A percentile compares a stretch with the other conserved stretches of the same genome.
phyloP scores from a whole-genome alignment of 2,113 vertebrate species.

The Gulo gulo region DNA sequence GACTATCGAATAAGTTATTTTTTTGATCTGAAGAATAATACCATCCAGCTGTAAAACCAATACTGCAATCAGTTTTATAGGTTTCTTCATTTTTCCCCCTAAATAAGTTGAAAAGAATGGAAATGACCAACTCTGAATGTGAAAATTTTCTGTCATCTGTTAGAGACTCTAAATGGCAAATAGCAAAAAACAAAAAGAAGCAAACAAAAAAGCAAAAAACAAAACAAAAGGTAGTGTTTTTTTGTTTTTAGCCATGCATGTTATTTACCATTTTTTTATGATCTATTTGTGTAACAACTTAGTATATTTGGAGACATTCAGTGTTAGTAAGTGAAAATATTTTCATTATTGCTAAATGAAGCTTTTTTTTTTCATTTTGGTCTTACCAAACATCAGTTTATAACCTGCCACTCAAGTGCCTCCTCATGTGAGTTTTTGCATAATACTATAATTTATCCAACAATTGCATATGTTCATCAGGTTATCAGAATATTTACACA shows the following conservation, averaged over 20 bases:
- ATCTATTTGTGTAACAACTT: slow-evolving; percentile 13
- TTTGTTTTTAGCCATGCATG: slow-evolving; percentile 39
- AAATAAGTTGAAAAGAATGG: slow-evolving; percentile 26
- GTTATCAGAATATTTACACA: slow-evolving; percentile 11
- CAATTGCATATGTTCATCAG: neutral
- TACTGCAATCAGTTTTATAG: neutral
- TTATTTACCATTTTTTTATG: slow-evolving; percentile 60
- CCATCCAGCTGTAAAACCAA: neutral
- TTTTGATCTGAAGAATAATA: slow-evolving; percentile 38
- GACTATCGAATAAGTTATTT: neutral
- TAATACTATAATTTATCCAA: neutral
- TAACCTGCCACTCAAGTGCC: slow-evolving; percentile 83
- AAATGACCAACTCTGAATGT: slow-evolving; percentile 50
- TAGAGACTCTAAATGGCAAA: slow-evolving; percentile 32
- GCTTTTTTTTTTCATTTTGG: neutral
- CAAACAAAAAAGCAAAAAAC: too few relatives aligned
- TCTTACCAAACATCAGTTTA: slow-evolving; percentile 84
- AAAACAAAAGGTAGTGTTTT: neutral
- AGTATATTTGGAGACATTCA: slow-evolving; percentile 35
- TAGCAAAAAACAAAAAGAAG: neutral
- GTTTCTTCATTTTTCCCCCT: neutral
- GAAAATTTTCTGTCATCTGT: slow-evolving; percentile 33
- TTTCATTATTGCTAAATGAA: slow-evolving; percentile 60
- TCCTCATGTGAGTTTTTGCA: slow-evolving; percentile 69
- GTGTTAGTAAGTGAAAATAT: slow-evolving; percentile 42